phyloP scores from a whole-genome alignment of 2,888 invertebrate species.

The Volucella zonaria region DNA sequence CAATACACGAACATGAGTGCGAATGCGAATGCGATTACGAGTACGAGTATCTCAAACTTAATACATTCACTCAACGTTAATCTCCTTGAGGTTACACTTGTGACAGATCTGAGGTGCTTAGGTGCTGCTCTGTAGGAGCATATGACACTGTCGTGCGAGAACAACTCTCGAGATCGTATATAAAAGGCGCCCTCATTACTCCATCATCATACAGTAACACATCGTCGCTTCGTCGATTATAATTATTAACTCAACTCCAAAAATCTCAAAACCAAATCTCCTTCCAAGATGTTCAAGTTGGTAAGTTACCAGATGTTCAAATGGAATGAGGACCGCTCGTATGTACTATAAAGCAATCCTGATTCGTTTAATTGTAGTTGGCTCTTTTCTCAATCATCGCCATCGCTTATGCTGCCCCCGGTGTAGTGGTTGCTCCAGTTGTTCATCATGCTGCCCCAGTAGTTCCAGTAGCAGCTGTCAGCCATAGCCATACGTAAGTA shows the following conservation, averaged over 20 bases:
- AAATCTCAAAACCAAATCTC: constrained; percentile 41
- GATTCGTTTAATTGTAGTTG: constrained; percentile 76
- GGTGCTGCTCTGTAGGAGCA: too few species aligned
- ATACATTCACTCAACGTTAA: constrained; percentile 41
- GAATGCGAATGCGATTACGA: too few species aligned
- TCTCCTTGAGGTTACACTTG: constrained; percentile 63
- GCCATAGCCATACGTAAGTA: constrained; percentile 76
- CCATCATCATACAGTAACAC: constrained; percentile 67
- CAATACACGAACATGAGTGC: constrained; percentile 21
- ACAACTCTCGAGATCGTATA: constrained; percentile 31
- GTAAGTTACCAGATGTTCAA: constrained; percentile 76
- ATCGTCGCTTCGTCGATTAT: constrained; percentile 62
- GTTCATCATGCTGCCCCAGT: constrained; percentile 76
- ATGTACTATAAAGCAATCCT: constrained; percentile 5
- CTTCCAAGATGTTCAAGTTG: constrained; percentile 81
- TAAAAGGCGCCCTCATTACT: constrained; percentile 65
- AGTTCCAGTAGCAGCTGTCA: constrained; percentile 70
- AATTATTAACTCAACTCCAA: constrained; percentile 46
- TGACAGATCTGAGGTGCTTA: constrained; percentile 4
- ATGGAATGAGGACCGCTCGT: not conserved
- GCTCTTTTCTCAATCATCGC: constrained; percentile 79
- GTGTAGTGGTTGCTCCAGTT: constrained; percentile 82
- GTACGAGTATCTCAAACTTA: not conserved
- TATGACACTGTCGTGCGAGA: constrained; percentile 7
- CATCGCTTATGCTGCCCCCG: constrained; percentile 78